Percentiles rank a stretch among this genome's conserved stretches.
Conservation (phyloP, 2,888 invertebrate species). For the Ormyrus thymus region DNA sequence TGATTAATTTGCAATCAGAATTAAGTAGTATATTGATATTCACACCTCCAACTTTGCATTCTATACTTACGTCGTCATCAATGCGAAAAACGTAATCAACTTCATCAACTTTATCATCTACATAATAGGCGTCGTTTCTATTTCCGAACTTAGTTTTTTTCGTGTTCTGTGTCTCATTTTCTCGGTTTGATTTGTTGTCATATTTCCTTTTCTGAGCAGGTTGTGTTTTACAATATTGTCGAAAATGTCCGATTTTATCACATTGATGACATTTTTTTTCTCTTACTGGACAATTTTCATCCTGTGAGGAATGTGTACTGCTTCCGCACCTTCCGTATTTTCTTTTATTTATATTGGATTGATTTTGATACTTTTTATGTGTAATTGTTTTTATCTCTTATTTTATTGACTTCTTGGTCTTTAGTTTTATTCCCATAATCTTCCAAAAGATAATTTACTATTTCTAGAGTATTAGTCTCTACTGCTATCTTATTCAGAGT, state of each 20-base stretch:
- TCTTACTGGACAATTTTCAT: neutral
- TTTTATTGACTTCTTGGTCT: slow-evolving; percentile 40
- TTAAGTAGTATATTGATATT: slow-evolving; percentile 58
- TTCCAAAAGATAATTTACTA: slow-evolving; percentile 53
- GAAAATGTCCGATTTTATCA: slow-evolving; percentile 22
- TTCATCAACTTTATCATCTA: neutral
- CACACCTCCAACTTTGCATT: slow-evolving; percentile 55
- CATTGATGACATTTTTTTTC: slow-evolving; percentile 21
- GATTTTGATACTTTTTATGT: slow-evolving; percentile 48
- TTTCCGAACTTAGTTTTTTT: neutral
- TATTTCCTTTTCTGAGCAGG: neutral
- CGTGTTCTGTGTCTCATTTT: neutral
- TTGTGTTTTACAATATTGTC: slow-evolving; percentile 17
- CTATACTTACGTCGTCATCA: slow-evolving; percentile 6
- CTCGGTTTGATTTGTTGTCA: neutral
- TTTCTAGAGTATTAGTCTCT: slow-evolving; percentile 58
- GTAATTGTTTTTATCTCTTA: neutral
- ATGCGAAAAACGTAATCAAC: slow-evolving; percentile 24
- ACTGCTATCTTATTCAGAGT: slow-evolving; percentile 34
- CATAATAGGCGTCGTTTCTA: neutral
- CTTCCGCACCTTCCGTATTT: slow-evolving; percentile 17
- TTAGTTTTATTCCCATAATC: slow-evolving; percentile 24
- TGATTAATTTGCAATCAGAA: slow-evolving; percentile 68
- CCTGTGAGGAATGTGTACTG: neutral
- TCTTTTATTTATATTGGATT: slow-evolving; percentile 43